Evolutionary conservation across 2,113 vertebrate genomes (phyloP).

Genomic region (Zosterops japonicus): DNA sequence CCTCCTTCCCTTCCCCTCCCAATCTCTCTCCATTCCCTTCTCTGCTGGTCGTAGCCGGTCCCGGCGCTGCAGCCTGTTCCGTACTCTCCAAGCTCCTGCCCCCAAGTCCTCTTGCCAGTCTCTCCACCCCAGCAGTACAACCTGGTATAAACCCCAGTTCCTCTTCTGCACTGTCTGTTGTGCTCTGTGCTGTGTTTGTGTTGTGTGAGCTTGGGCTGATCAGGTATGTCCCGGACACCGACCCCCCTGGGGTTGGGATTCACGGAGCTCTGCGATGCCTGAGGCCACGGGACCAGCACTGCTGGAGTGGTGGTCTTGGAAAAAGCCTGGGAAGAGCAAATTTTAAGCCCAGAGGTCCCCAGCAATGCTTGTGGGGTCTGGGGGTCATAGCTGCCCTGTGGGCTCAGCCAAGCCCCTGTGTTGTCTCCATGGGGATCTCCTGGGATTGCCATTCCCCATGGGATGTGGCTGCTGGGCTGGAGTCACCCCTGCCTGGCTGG

Average conservation of each 20-base stretch:
- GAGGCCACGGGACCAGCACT: neutral
- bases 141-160: slow-evolving; percentile 86
- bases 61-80: slow-evolving; percentile 89
- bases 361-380: neutral
- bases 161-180: slow-evolving; percentile 52
- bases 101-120: slow-evolving; percentile 99
- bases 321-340: neutral
- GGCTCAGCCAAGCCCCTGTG: neutral
- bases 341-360: neutral
- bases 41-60: slow-evolving; percentile 77
- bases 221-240: neutral
- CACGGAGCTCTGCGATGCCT: neutral
- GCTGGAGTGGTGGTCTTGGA: neutral
- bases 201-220: slow-evolving; percentile 34
- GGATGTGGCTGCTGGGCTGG: neutral
- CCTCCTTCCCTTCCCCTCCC: neutral
- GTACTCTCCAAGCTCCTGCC: slow-evolving; percentile 96
- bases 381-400: neutral
- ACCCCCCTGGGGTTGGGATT: neutral
- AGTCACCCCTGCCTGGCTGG: neutral
- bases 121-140: slow-evolving; percentile 99
- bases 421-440: fast-evolving
- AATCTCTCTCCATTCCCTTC: slow-evolving; percentile 29
- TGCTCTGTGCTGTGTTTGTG: slow-evolving; percentile 56
- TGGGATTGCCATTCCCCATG: fast-evolving